These are phyloP conservation scores for Drosophila histrio DNA, from an alignment of 2,888 invertebrate species.

Conservation along the genomic window DNA sequence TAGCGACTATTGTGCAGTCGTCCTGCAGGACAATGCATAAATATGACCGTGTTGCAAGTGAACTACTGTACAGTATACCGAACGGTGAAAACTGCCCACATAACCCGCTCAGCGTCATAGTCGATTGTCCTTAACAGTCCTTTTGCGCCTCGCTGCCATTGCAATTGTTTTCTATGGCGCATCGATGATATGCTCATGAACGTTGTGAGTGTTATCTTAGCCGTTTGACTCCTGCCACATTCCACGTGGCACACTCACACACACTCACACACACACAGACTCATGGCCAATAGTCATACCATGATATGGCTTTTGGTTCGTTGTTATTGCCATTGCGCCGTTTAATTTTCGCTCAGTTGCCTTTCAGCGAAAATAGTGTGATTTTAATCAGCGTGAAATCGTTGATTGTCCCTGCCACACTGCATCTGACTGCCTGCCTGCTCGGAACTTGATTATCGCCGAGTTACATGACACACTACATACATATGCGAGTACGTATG, in stretches of 20 bases:
- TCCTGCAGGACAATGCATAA: slow-evolving; percentile 64
- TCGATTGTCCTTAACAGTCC: slow-evolving; percentile 24
- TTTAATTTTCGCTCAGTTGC: slow-evolving; percentile 58
- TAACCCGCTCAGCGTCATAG: slow-evolving; percentile 6
- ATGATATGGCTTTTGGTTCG: slow-evolving; percentile 1
- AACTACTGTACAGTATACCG: slow-evolving; percentile 5
- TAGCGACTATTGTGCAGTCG: slow-evolving; percentile 3
- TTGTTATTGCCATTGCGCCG: slow-evolving; percentile 37
- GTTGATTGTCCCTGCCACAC: slow-evolving; percentile 47
- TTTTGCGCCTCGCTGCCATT: slow-evolving; percentile 37
- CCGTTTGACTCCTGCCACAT: slow-evolving; percentile 26
- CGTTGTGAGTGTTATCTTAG: slow-evolving; percentile 61
- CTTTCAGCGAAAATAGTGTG: slow-evolving; percentile 48
- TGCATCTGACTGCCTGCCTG: slow-evolving; percentile 6
- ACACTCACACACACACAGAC: neutral
- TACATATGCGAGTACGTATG: neutral
- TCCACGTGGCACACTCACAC: neutral
- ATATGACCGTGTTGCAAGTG: slow-evolving; percentile 34
- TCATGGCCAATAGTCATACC: neutral
- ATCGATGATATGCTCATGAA: slow-evolving; percentile 69
- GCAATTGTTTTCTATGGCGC: slow-evolving; percentile 67
- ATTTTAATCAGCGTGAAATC: slow-evolving; percentile 71
- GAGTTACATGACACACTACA: neutral
- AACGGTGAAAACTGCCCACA: slow-evolving; percentile 27
- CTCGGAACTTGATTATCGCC: slow-evolving; percentile 34